A percentile compares a stretch with the other conserved stretches of the same genome.
phyloP scores from a whole-genome alignment of 1,140 invertebrate species.

The Sinonovacula constricta region DNA sequence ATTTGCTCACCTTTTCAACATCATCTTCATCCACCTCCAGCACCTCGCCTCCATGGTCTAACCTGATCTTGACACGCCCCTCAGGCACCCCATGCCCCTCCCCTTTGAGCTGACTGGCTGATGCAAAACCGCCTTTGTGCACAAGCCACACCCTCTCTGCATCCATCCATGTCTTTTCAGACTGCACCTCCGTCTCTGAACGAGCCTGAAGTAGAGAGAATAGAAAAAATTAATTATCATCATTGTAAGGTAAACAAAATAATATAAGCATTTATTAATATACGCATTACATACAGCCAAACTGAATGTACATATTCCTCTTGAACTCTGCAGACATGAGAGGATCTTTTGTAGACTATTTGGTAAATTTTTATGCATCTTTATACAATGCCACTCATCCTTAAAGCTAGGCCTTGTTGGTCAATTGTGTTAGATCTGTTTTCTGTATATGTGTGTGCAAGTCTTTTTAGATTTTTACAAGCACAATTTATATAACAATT shows the following conservation, averaged over 20 bases:
- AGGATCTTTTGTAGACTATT: too few species aligned
- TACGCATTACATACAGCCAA: too few species aligned
- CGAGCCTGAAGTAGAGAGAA: conserved; percentile 83
- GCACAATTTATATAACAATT: too few species aligned
- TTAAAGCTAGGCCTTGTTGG: too few species aligned
- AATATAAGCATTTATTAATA: too few species aligned
- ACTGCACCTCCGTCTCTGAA: conserved; percentile 88
- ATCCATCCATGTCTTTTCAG: conserved; percentile 88
- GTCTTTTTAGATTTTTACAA: too few species aligned
- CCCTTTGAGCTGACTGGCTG: conserved; percentile 83
- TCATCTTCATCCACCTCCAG: conserved; percentile 95
- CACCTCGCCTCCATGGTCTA: conserved; percentile 87
- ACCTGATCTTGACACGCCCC: conserved; percentile 86
- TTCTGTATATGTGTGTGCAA: too few species aligned
- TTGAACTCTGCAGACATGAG: too few species aligned
- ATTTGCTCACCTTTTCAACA: conserved; percentile 88
- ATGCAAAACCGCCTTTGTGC: conserved; percentile 92
- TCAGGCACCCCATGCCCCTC: conserved; percentile 77
- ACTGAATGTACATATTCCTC: too few species aligned
- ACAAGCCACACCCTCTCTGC: conserved; percentile 92
- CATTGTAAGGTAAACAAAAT: not conserved
- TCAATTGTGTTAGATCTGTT: too few species aligned
- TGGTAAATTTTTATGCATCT: too few species aligned
- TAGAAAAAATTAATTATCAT: not conserved
- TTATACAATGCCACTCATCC: too few species aligned